A percentile compares a stretch with the other conserved stretches of the same genome.
These are phyloP conservation scores for Castor canadensis DNA, from an alignment of 2,113 vertebrate genomes.

Conservation along the genomic window DNA sequence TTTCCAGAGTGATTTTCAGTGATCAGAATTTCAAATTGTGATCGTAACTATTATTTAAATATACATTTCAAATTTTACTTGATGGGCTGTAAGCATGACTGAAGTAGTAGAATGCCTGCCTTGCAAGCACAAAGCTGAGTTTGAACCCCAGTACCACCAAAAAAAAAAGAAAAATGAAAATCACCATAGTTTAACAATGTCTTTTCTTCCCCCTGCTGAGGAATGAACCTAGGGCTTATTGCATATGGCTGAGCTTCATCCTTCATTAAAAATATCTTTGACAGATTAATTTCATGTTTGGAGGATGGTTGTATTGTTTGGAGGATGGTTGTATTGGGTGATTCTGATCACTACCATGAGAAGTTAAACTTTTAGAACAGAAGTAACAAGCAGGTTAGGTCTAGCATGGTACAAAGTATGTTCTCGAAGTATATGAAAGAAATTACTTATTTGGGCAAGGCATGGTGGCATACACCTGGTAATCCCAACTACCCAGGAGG, in stretches of 20 bases:
- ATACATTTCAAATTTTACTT: background rate
- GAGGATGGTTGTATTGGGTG: too few species aligned
- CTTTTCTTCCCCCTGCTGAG: background rate
- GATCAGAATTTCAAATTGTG: slow-evolving; percentile 37
- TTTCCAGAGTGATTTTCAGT: slow-evolving; percentile 24
- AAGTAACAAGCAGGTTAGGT: background rate
- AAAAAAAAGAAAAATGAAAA: too few species aligned
- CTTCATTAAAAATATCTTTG: background rate
- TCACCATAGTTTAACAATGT: too few species aligned
- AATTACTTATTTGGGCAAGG: background rate
- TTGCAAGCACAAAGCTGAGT: too few species aligned
- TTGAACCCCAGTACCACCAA: too few species aligned
- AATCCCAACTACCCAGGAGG: too few species aligned
- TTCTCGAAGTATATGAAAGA: too few species aligned
- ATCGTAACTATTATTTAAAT: background rate
- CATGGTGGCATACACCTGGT: too few species aligned
- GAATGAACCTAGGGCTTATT: background rate
- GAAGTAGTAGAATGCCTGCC: too few species aligned
- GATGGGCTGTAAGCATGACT: too few species aligned
- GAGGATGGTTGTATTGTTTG: too few species aligned
- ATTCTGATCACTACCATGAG: background rate
- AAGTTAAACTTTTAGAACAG: slow-evolving; percentile 28
- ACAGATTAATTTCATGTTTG: slow-evolving; percentile 7
- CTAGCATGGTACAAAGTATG: background rate
- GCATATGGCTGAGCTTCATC: background rate